Percentiles rank a stretch among this genome's conserved stretches.
Evolutionary conservation across 2,888 invertebrate genomes (phyloP).

Genomic region (Phengaris arion): DNA sequence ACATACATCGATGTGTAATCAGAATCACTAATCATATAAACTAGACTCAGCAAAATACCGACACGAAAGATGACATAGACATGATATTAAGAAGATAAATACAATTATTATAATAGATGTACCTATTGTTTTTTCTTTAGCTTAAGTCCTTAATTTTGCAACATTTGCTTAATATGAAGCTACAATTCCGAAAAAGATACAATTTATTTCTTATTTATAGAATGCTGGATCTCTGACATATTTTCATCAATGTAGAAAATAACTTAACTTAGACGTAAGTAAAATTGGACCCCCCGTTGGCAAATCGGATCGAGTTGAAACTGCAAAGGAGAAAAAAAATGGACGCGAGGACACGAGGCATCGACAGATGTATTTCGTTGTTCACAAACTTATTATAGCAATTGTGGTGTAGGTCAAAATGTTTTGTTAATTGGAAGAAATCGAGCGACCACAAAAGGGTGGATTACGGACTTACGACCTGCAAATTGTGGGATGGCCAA

Average conservation of each 20-base stretch:
- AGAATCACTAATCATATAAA: not conserved
- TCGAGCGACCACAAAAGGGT: conserved; percentile 49
- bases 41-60: not conserved
- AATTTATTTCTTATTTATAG: not conserved
- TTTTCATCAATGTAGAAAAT: conserved; percentile 69
- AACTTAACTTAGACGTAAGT: conserved; percentile 61
- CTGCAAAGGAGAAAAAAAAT: conserved; percentile 57
- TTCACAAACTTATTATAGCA: conserved; percentile 60
- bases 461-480: conserved; percentile 40
- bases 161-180: too few relatives aligned
- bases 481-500: conserved; percentile 7
- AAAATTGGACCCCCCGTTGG: conserved; percentile 67
- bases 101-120: too few relatives aligned
- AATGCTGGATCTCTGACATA: conserved; percentile 59
- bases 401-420: conserved; percentile 51
- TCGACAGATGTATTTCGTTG: conserved; percentile 67
- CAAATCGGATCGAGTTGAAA: conserved; percentile 68
- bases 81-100: too few relatives aligned
- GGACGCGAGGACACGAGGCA: conserved; percentile 73
- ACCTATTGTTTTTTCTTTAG: too few relatives aligned
- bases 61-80: too few relatives aligned
- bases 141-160: too few relatives aligned
- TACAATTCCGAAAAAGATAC: too few relatives aligned
- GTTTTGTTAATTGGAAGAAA: conserved; percentile 57
- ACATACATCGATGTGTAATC: not conserved